Evolutionary conservation across 2,113 vertebrate species (phyloP).

Genomic region (Psilopsiagon aurifrons): DNA sequence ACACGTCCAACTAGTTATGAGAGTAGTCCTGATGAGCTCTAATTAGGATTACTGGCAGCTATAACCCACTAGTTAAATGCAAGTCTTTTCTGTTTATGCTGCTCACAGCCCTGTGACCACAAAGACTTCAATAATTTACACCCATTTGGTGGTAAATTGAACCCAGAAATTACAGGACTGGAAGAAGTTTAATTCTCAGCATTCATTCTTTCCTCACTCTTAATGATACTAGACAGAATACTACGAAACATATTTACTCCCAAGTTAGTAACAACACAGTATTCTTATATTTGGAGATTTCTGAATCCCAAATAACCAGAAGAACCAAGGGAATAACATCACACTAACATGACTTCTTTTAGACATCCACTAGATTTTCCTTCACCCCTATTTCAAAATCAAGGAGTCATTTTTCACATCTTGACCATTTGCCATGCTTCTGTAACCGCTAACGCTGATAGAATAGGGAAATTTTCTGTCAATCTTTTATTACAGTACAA

Average conservation of each 20-base stretch:
- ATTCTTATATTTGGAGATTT: background rate
- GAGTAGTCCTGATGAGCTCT: background rate
- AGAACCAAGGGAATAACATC: background rate
- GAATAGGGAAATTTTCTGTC: background rate
- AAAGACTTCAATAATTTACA: background rate
- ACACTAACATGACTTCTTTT: background rate
- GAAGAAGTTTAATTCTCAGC: background rate
- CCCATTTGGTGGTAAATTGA: background rate
- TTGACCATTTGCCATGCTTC: background rate
- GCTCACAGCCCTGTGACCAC: background rate
- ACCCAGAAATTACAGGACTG: background rate
- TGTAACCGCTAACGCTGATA: background rate
- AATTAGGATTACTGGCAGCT: background rate
- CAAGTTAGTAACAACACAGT: background rate
- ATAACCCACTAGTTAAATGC: background rate
- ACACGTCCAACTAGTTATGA: background rate
- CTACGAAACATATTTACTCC: background rate
- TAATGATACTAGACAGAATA: background rate
- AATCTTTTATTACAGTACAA: background rate
- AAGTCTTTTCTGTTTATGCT: background rate
- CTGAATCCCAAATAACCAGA: background rate
- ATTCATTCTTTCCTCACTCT: background rate
- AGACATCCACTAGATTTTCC: background rate
- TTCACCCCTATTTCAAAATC: background rate
- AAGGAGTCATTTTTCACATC: background rate